Evolutionary conservation across 2,888 invertebrate species (phyloP), one percentile per base, ranked within the genome.

Genomic region (Brachyptera risi): DNA sequence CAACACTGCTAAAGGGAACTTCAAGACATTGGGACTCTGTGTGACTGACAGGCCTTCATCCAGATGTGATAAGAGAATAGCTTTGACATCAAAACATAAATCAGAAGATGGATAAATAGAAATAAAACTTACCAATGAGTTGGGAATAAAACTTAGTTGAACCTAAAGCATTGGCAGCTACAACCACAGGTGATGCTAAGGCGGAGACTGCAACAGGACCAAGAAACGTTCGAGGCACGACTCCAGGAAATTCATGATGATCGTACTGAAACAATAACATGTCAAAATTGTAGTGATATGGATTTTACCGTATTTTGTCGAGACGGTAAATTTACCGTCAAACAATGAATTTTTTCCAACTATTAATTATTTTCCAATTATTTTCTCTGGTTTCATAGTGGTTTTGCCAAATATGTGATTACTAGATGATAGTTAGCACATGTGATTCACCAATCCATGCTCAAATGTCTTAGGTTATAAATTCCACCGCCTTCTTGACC

Each of bases 211-310:
- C 78, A 23, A 97, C 74, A 31, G 99, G 92, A 21, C 98, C 98
- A 62, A 98, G 74, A 76, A 99, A 99, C 26, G 95, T 91, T 67
- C 99, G 84, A 57, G 99, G 98, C 61, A 99, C 99, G 63, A 98
- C 97, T 63, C 99, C 90, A 70, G 98, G 95, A 80, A 93, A 99
- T 73, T 96, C 92, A 74, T 91, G 83, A 78, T 99, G 99, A 77
- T 99, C 99, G 77, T 97, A 99, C 94, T 97, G 79, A 71, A 83
- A 80, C 50, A 58, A 65, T 44, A 24, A 1, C 47, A 24, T 17
- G 21, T 17, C 5, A 13, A 4, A 17, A 42, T 42, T 17, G n/a
- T 21, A 42, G 42, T 11, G 17, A n/a, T 9, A 42, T 21, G 5
- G 19, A 42, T n/a, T n/a, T n/a, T n/a, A n/a, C n/a, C n/a, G n/a